Base-by-base conservation (phyloP, 2,797 vertebrate genomes). In the Notolabrus celidotus region DNA sequence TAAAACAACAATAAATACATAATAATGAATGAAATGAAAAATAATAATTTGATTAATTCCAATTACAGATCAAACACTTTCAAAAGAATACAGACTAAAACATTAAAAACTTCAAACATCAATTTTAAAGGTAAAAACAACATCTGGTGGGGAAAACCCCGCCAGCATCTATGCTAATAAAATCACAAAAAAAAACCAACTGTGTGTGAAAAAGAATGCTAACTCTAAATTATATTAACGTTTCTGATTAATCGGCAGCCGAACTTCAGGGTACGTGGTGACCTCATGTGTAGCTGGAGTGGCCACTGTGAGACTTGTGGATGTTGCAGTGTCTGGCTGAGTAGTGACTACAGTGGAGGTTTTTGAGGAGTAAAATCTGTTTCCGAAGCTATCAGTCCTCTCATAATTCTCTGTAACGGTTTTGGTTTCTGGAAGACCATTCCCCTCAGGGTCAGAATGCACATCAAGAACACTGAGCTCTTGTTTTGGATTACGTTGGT, bases 391-490 rank as follows among this genome's bases (percentile, higher is more conserved):
- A 74, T 95, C 94, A 2, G 86, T 94, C 84, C 93, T 95, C 83
- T 96, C 94, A 0, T 94, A 94, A 68, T 96, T 95, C 72, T 96
- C 94, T 0, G 86, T 95, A 71, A 96, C 80, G 0, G 92, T 94
- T 78, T 93, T 91, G 0, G 89, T 94, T 52, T 92, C 95, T 0
- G 82, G 85, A 7, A 92, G 62, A 52, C 92, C 93, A 56, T 94
- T 94, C 14, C 88, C 84, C 0, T 93, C 90, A 0, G 74, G 80
- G 19, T 91, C 90, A 0, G 95, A 95, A 84, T 96, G 94, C 34
- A 96, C 87, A 84, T 96, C 92, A 16, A 97, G 82, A 1, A 94
- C 84, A 2, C 94, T 96, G 58, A 93, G 51, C 81, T 96, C 95
- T 69, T 84, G 85, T 47, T 86, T 87, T 0, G 93, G 85, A 33